Conservation (phyloP, 2,797 vertebrate species). For the Gymnoscopelus braueri region DNA sequence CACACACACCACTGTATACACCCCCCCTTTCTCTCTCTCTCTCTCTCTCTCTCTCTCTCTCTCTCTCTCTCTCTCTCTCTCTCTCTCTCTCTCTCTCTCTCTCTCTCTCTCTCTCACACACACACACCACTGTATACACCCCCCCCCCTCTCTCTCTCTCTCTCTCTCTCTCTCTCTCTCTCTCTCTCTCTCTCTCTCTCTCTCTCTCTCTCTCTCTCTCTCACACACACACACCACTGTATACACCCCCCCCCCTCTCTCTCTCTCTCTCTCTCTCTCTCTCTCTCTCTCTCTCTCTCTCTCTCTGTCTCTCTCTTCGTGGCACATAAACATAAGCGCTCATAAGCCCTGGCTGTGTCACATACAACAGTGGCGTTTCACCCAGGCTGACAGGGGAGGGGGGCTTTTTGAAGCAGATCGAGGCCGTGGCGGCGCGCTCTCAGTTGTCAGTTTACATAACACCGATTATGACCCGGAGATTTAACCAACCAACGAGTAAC, state of each 20-base stretch:
- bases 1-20: background rate
- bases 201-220: no score
- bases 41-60: no score
- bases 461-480: constrained; percentile 86
- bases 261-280: constrained; percentile 3
- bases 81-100: no score
- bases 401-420: constrained; percentile 28
- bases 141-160: no score
- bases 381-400: constrained; percentile 27
- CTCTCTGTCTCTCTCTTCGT: background rate
- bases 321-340: background rate
- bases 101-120: no score
- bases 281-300: constrained; percentile 1
- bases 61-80: no score
- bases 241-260: no score
- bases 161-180: no score
- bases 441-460: constrained; percentile 86
- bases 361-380: constrained; percentile 17
- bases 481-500: constrained; percentile 79
- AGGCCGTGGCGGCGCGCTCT: constrained; percentile 57
- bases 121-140: no score
- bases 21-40: no score
- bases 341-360: background rate
- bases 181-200: no score
- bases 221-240: no score